A percentile compares a stretch with the other conserved stretches of the same genome.
Conservation (phyloP, 2,113 vertebrate genomes). For the Oreochromis aureus region DNA sequence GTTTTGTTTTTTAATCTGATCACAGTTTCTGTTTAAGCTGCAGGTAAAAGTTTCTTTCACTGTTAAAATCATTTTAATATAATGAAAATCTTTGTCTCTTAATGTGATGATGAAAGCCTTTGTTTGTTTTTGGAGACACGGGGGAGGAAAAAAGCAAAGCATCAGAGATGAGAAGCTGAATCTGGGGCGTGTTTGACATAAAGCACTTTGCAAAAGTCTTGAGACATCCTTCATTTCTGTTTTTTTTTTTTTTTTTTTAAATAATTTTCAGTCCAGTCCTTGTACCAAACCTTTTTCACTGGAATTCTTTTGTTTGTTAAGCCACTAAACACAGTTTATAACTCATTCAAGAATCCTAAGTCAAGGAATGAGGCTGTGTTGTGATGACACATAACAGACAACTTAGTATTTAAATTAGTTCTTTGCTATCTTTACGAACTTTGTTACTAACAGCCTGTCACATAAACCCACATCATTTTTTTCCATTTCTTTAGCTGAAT, state of each 20-base stretch:
- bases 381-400: background rate
- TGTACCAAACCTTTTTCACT: accelerated
- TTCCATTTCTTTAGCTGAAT: background rate
- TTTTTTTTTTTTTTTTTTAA: background rate
- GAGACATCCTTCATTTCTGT: background rate
- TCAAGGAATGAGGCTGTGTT: background rate
- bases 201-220: background rate
- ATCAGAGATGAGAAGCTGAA: background rate
- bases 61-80: background rate
- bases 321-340: background rate
- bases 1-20: accelerated
- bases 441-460: background rate
- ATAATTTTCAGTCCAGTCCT: background rate
- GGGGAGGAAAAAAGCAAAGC: background rate
- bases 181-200: background rate
- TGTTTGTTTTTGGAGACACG: background rate
- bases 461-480: background rate
- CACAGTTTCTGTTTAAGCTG: background rate
- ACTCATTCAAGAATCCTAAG: background rate
- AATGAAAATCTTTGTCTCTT: background rate
- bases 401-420: background rate
- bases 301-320: background rate
- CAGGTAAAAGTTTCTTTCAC: background rate
- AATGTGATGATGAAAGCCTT: background rate
- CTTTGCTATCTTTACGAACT: background rate